Evolutionary conservation across 2,797 vertebrate genomes (phyloP).

Genomic region (Nyctibius grandis): DNA sequence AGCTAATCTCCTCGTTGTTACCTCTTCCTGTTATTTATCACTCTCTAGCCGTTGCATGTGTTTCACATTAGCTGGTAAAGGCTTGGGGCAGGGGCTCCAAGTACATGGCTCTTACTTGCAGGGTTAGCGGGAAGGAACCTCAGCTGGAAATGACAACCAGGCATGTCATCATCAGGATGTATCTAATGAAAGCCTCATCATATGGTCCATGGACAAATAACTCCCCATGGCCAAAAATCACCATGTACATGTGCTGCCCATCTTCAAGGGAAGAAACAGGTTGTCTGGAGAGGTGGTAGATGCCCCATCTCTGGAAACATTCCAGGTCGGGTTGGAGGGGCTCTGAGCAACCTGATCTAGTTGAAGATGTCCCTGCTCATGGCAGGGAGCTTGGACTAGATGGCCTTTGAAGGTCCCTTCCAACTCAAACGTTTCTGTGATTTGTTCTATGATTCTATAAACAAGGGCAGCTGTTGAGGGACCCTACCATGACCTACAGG

Average conservation of each 20-base stretch:
- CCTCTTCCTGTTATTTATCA: fast-evolving
- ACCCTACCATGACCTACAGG: too few species aligned
- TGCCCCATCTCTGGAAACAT: background rate
- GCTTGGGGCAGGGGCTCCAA: background rate
- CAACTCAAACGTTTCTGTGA: fast-evolving
- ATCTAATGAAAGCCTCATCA: background rate
- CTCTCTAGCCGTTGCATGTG: background rate
- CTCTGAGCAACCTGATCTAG: fast-evolving
- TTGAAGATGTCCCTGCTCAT: background rate
- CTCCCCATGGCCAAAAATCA: fast-evolving
- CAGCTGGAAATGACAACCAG: background rate
- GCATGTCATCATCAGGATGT: fast-evolving
- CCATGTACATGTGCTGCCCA: fast-evolving
- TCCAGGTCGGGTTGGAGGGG: fast-evolving
- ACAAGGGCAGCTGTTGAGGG: too few species aligned
- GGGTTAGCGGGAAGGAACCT: background rate
- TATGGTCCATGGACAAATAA: fast-evolving
- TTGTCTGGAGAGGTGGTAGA: fast-evolving
- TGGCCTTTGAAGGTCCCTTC: background rate
- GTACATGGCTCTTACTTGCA: fast-evolving
- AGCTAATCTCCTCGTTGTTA: background rate
- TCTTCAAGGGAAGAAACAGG: background rate
- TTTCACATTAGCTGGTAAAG: background rate
- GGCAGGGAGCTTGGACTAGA: fast-evolving
- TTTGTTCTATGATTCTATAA: background rate